Evolutionary conservation across 1,140 invertebrate species (phyloP), one percentile per base, ranked within the genome.

Genomic region (Chionoecetes opilio): DNA sequence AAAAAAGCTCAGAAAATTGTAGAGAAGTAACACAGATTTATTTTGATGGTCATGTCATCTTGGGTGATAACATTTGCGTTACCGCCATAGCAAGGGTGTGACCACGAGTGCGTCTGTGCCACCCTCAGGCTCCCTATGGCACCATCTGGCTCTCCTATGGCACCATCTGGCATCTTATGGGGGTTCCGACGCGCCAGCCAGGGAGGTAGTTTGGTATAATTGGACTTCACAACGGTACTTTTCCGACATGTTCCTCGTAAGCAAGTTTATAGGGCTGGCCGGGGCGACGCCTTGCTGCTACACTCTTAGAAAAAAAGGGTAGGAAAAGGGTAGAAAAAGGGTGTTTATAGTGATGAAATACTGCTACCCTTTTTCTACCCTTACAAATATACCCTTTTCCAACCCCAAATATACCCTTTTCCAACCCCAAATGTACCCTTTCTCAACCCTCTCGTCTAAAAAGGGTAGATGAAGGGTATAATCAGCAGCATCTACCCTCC

Each of bases 81-180:
- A 17, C 46, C 46, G 11, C 63, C 21, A 26, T 17, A 75, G 63
- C 63, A 11, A 14, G 6, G 8, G 0, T 21, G 63, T 75, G 63
- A 75, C 63, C 63, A n/a, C n/a, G 21, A 75, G 63, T 75, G 63
- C 0, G 63, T 75, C 63, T 75, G 11, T 75, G 63, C 21, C 21
- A 75, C 63, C 63, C 6, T 75, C 63, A n/a, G 63, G 63, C 63
- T 21, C 63, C n/a, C 63, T 75, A 75, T 75, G 63, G 63, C 63
- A 75, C 63, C 63, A 75, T 75, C 63, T 75, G 63, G 63, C n/a
- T 75, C 63, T 75, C 63, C 11, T 75, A 75, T 75, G 63, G 63
- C 63, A 75, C 63, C 63, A 75, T 75, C 63, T 75, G 63, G 63
- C 63, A 75, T 75, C 63, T 75, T 75, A 75, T 75, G 63, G 63